Base-by-base conservation (phyloP, 2,113 vertebrate species). In the Serilophus lunatus region DNA sequence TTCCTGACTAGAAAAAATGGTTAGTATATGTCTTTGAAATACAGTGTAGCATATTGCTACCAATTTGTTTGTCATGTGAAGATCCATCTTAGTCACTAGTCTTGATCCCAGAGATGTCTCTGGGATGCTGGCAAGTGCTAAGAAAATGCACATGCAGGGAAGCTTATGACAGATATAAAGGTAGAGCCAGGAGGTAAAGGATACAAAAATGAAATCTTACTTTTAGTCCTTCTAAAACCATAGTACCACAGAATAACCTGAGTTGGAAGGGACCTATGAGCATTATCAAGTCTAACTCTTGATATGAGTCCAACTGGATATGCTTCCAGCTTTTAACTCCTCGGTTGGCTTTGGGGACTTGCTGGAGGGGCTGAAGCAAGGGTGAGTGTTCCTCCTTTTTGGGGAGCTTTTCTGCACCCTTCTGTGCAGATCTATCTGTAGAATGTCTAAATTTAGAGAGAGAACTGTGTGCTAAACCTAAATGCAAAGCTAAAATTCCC, bases 321-420 rank as follows among this genome's bases (percentile, higher is more conserved):
- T 1, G 16, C 6, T 81, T 88, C 18, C 7, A 19, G 13, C 44
- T 81, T 94, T 66, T 29, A 40, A 13, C 17, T 66, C 23, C n/a
- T 91, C 33, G 10, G 6, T 17, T 68, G 83, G 11, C 26, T 91
- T 60, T 74, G 31, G 36, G 33, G 35, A 54, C 7, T 7, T 71
- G 33, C 18, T 23, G 70, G 65, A 69, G 45, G 68, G 15, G 13
- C 19, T 47, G 36, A 87, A 79, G n/a, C 0, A 5, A 1, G 2
- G 2, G 3, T 2, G 3, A 64, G 6, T 0, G 14, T 47, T 68
- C 13, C 38, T 77, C 10, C 3, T 51, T 44, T 75, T 42, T 10
- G 1, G 25, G 5, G 6, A 26, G 5, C 13, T 80, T 92, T 85
- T 63, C 44, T 70, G 4, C 20, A 33, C 22, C 50, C 8, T 35